phyloP scores from a whole-genome alignment of 2,797 vertebrate species.

The Myotis planiceps region DNA sequence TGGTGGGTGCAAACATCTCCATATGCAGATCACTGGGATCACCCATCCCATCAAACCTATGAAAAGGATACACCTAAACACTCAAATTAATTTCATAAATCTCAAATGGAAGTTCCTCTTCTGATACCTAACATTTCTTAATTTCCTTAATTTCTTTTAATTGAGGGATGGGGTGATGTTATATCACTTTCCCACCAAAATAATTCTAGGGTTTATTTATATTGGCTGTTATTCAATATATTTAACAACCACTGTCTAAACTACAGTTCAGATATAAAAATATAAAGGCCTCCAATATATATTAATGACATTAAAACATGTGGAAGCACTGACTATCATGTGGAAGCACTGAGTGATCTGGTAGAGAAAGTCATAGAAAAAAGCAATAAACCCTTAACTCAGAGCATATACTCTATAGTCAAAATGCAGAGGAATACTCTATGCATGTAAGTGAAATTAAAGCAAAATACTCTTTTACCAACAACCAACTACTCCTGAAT shows the following conservation, averaged over 20 bases:
- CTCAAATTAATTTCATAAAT: not conserved
- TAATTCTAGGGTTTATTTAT: not conserved
- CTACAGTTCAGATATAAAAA: not conserved
- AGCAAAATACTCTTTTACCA: not conserved
- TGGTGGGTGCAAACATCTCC: not conserved
- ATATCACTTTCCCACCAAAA: not conserved
- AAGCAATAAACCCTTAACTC: not conserved
- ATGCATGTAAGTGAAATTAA: not conserved
- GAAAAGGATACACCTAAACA: not conserved
- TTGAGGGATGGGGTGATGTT: not conserved
- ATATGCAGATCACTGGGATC: not conserved
- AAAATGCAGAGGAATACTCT: not conserved
- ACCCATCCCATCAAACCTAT: not conserved
- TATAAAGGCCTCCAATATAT: not conserved
- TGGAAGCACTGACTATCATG: not conserved
- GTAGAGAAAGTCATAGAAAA: not conserved
- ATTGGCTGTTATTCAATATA: not conserved
- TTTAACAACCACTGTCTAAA: not conserved
- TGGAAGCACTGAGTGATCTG: not conserved
- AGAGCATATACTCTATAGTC: not conserved
- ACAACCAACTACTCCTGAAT: not conserved
- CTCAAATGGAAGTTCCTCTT: not conserved
- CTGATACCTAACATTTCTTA: not conserved
- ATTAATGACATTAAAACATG: constrained; percentile 7
- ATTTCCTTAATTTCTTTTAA: not conserved